Evolutionary conservation across 1,140 invertebrate species (phyloP), one percentile per base, ranked within the genome.

Genomic region (Leptinotarsa undecemlineata): DNA sequence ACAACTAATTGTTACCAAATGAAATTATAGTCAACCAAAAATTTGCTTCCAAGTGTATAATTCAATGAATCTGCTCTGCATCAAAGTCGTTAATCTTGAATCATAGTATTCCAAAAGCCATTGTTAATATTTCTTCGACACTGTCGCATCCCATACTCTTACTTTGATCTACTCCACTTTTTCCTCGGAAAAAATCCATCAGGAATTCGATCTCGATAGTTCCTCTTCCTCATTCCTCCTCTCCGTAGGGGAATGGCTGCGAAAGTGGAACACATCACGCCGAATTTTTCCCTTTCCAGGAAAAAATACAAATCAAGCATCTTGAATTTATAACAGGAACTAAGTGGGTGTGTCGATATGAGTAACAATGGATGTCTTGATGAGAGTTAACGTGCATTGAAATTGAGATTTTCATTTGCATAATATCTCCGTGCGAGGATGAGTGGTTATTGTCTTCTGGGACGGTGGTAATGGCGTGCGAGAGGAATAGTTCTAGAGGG

Each of bases 321-420:
- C 42, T 69, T 69, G 33, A 21, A 69, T 47, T 21, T 69, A 69
- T 69, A 69, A 69, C 68, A 69, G 68, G 19, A 69, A 69, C 68
- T 48, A 47, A 51, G 48, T 47, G 20, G 68, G 42, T 26, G 26
- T 20, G 33, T 68, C 20, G 20, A 20, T 69, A 21, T 47, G n/a
- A 51, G 48, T 51, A 69, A 69, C 68, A 69, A 69, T 69, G 48
- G 68, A 69, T 69, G 19, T 51, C 68, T 69, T 69, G 68, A 69
- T 69, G 68, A 69, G 68, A 48, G 48, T 48, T 51, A 51, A 69
- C 48, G 48, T 69, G 42, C 48, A 47, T 69, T 69, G 42, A 69
- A 69, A 51, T 69, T 48, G 20, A 69, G 48, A 48, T 48, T 48
- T 69, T 57, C 68, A 69, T 69, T 69, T 69, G 48, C 68, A 69